A percentile compares a stretch with the other conserved stretches of the same genome.
Evolutionary conservation across 2,888 invertebrate species (phyloP).

Genomic region (Clitarchus hookeri): DNA sequence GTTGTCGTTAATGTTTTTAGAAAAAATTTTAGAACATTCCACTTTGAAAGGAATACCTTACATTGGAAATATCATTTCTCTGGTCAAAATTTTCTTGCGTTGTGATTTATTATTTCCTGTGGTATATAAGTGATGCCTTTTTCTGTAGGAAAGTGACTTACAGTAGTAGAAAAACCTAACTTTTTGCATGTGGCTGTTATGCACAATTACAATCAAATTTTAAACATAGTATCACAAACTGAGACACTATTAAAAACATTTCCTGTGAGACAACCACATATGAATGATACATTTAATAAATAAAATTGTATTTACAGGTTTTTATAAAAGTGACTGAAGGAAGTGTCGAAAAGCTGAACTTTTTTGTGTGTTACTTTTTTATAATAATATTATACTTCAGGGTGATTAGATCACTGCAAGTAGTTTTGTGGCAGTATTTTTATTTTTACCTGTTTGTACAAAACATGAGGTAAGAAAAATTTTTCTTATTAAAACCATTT

Average conservation of each 20-base stretch:
- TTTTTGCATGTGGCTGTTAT: background rate
- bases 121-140: background rate
- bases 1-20: background rate
- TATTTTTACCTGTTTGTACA: background rate
- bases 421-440: background rate
- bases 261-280: background rate
- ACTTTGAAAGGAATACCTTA: background rate
- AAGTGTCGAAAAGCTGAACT: background rate
- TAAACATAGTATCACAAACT: background rate
- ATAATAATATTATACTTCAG: background rate
- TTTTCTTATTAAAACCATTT: too few species aligned
- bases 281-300: background rate
- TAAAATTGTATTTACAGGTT: background rate
- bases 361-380: conserved; percentile 5
- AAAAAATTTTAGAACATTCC: background rate
- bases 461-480: background rate
- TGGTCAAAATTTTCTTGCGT: background rate
- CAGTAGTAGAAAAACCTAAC: background rate
- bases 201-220: background rate
- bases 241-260: background rate
- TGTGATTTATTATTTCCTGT: background rate
- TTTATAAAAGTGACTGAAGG: background rate
- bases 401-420: background rate
- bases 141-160: background rate
- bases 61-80: background rate